Conservation (phyloP, 2,888 invertebrate species). For the Incurvaria masculella region DNA sequence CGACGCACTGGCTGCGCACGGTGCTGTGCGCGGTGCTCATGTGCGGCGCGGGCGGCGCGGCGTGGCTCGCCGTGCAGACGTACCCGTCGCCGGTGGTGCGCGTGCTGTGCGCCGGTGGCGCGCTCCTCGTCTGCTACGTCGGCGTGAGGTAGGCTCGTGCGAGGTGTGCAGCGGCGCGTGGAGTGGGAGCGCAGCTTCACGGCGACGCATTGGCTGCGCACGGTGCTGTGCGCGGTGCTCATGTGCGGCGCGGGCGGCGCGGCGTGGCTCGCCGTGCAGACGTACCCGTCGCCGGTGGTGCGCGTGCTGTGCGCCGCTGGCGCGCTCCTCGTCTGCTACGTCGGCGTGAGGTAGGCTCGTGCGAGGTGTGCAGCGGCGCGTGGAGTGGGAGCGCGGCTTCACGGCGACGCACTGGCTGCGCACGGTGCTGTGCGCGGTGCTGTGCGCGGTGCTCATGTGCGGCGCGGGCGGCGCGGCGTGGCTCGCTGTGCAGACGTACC, state of each 20-base stretch:
- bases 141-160: constrained; percentile 79
- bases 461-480: constrained; percentile 74
- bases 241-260: constrained; percentile 76
- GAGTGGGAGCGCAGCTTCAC: constrained; percentile 86
- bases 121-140: constrained; percentile 79
- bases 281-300: constrained; percentile 73
- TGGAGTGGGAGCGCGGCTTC: constrained; percentile 83
- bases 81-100: constrained; percentile 74
- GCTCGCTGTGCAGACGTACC: constrained; percentile 75
- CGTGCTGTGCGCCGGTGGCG: constrained; percentile 77
- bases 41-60: constrained; percentile 72
- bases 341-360: constrained; percentile 79
- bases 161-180: constrained; percentile 72
- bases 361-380: constrained; percentile 73
- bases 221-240: constrained; percentile 71
- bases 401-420: constrained; percentile 82
- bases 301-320: constrained; percentile 78
- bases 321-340: constrained; percentile 78
- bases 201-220: constrained; percentile 79
- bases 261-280: constrained; percentile 77
- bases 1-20: constrained; percentile 82
- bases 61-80: constrained; percentile 78
- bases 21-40: constrained; percentile 74
- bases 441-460: constrained; percentile 75
- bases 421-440: constrained; percentile 75